Evolutionary conservation across 2,113 vertebrate genomes (phyloP).

Genomic region (Tupaia chinensis): DNA sequence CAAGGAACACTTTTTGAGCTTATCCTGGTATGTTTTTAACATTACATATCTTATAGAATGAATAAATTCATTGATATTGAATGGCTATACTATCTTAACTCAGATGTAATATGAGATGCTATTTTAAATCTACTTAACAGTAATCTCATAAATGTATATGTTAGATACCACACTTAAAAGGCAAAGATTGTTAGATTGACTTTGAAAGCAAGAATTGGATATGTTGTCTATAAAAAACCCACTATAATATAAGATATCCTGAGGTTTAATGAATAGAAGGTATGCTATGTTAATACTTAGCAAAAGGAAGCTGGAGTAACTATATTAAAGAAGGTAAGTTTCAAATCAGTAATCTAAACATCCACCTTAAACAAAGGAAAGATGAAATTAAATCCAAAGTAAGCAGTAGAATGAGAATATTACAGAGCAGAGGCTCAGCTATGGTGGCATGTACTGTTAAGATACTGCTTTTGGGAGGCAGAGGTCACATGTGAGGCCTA

Average conservation of each 20-base stretch:
- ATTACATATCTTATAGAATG: not conserved
- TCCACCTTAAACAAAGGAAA: constrained; percentile 20
- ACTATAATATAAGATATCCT: constrained; percentile 12
- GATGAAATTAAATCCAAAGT: constrained; percentile 4
- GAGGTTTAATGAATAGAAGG: not conserved
- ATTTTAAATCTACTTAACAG: not conserved
- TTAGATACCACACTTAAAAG: constrained; percentile 3
- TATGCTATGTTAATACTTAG: not conserved
- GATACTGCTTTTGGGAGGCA: too few species aligned
- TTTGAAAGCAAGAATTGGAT: not conserved
- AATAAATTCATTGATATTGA: constrained; percentile 12
- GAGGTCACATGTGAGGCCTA: too few species aligned
- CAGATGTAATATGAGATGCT: not conserved
- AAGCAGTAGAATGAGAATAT: not conserved
- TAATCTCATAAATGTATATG: constrained; percentile 27
- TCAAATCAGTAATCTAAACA: not conserved
- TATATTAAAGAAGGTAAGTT: constrained; percentile 22
- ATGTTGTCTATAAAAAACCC: not conserved
- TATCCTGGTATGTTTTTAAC: constrained; percentile 93
- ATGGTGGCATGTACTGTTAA: too few species aligned
- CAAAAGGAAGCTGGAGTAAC: constrained; percentile 17
- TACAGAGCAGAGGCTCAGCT: not conserved
- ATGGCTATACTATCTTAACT: constrained; percentile 23
- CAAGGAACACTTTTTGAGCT: constrained; percentile 99
- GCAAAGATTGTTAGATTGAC: not conserved